Conservation (phyloP, 1,140 invertebrate genomes). For the Galleria mellonella region DNA sequence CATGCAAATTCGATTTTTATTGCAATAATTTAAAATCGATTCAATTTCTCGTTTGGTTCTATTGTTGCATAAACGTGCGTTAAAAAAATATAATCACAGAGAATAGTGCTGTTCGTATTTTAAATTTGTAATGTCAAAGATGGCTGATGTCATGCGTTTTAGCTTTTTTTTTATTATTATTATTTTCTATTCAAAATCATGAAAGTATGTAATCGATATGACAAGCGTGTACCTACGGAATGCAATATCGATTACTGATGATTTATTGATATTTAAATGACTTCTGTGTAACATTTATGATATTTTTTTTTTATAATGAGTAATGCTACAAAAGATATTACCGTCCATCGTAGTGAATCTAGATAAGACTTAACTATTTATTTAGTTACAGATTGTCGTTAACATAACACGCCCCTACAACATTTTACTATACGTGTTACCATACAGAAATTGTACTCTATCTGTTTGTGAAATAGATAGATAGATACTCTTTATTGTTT, state of each 20-base stretch:
- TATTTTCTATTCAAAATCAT: neutral
- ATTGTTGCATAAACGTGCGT: slow-evolving; percentile 38
- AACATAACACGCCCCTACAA: no score
- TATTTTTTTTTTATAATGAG: no score
- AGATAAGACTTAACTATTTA: no score
- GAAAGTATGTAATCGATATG: neutral
- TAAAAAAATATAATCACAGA: neutral
- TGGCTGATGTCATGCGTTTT: neutral
- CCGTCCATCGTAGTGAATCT: no score
- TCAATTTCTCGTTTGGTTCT: slow-evolving; percentile 28
- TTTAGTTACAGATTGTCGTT: no score
- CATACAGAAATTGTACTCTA: no score
- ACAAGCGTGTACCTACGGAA: neutral
- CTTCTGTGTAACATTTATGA: slow-evolving; percentile 2
- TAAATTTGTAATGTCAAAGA: neutral
- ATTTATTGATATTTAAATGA: slow-evolving; percentile 28
- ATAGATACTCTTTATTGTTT: no score
- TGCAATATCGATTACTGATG: slow-evolving; percentile 4
- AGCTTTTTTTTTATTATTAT: neutral
- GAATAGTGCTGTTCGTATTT: no score
- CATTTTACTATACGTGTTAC: no score
- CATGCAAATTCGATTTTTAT: slow-evolving; percentile 47
- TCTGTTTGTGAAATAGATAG: no score
- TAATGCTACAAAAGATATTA: no score
- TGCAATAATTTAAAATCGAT: slow-evolving; percentile 33